phyloP scores from a whole-genome alignment of 2,113 vertebrate species.

The Apaloderma vittatum region DNA sequence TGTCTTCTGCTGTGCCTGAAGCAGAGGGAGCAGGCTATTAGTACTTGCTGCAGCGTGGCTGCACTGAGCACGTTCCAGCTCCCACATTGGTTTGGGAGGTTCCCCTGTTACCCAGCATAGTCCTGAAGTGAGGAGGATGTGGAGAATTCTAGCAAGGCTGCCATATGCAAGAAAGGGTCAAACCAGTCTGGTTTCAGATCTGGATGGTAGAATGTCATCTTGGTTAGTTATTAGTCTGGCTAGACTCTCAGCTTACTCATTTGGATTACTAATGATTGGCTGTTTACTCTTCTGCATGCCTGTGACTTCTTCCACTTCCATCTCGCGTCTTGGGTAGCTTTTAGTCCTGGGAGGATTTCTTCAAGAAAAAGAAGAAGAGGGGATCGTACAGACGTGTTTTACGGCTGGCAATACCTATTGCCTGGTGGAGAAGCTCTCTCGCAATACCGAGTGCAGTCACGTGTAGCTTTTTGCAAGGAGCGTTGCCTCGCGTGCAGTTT shows the following conservation, averaged over 20 bases:
- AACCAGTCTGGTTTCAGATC: not conserved
- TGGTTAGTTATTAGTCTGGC: not conserved
- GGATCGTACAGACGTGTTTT: not conserved
- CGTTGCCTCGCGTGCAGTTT: not conserved
- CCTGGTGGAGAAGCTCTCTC: not conserved
- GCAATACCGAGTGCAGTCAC: not conserved
- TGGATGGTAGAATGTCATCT: not conserved
- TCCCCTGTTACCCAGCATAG: not conserved
- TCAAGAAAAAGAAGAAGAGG: too few species aligned
- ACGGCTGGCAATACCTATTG: not conserved
- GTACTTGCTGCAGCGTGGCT: not conserved
- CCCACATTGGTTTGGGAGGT: not conserved
- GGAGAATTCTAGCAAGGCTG: not conserved
- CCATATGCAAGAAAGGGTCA: not conserved
- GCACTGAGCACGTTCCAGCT: not conserved
- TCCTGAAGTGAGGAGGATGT: not conserved
- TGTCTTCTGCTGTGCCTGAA: not conserved
- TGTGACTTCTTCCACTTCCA: not conserved
- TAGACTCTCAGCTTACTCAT: constrained; percentile 26
- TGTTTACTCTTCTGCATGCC: not conserved
- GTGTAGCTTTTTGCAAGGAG: not conserved
- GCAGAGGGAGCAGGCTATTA: not conserved
- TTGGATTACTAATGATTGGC: not conserved
- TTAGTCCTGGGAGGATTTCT: not conserved
- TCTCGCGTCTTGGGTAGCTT: not conserved